Percentiles rank a stretch among this genome's conserved stretches.
Evolutionary conservation across 2,888 invertebrate genomes (phyloP).

Genomic region (Timema podura): DNA sequence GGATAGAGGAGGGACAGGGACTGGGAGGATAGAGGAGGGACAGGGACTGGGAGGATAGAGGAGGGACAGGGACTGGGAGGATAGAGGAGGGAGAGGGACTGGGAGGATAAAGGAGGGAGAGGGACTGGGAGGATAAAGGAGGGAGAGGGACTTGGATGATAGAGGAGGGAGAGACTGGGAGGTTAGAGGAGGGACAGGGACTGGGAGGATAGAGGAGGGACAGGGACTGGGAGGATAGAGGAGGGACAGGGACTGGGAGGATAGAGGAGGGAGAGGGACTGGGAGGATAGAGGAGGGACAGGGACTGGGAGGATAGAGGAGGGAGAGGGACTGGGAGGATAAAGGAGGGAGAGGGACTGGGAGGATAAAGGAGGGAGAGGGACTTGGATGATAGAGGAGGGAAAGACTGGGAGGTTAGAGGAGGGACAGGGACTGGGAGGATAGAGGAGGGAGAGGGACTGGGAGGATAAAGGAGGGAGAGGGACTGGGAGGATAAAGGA

Average conservation of each 20-base stretch:
- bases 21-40: background rate
- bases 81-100: slow-evolving; percentile 24
- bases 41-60: slow-evolving; percentile 28
- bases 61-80: slow-evolving; percentile 15
- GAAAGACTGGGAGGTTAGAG: too few relatives aligned
- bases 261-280: slow-evolving; percentile 19
- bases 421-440: too few relatives aligned
- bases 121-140: too few relatives aligned
- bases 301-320: slow-evolving; percentile 28
- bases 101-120: slow-evolving; percentile 23
- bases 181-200: too few relatives aligned
- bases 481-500: slow-evolving; percentile 24
- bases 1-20: slow-evolving; percentile 21
- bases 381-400: too few relatives aligned
- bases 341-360: slow-evolving; percentile 23
- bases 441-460: too few relatives aligned
- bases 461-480: slow-evolving; percentile 18
- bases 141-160: too few relatives aligned
- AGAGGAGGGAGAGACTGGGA: too few relatives aligned
- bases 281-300: background rate
- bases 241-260: slow-evolving; percentile 22
- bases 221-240: slow-evolving; percentile 14
- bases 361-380: slow-evolving; percentile 21
- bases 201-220: too few relatives aligned
- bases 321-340: slow-evolving; percentile 18